Evolutionary conservation across 2,888 invertebrate genomes (phyloP), one percentile per base, ranked within the genome.

Genomic region (Zaprionus lineosus): DNA sequence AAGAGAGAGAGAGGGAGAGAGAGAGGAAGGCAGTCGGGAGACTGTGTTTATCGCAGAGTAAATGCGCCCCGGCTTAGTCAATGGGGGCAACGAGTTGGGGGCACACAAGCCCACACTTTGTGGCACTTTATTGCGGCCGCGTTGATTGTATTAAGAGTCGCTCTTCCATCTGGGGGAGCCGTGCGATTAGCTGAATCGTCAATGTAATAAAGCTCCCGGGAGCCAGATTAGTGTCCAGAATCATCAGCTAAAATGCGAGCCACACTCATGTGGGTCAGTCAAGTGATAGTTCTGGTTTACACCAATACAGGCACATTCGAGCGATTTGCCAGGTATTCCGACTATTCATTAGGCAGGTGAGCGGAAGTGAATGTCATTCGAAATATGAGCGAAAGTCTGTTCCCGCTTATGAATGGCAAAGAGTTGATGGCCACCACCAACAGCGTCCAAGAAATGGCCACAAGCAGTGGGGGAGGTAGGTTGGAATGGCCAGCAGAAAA

Each of bases 81-180:
- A 6, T 8, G 6, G 6, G 11, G 7, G 4, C 1, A n/a, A 8
- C 0, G 1, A n/a, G 11, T 24, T 24, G 2, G 5, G 41, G 5
- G 31, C 6, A 40, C 18, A 8, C 12, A 15, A n/a, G 26, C 5
- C 3, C 3, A 7, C 3, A n/a, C 14, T 3, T n/a, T 31, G 18
- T 53, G 43, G 26, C 40, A 33, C 52, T 34, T 73, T 73, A 62
- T 69, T 50, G 31, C 59, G 24, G 8, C 51, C 63, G 60, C 53
- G 72, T 63, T 75, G 73, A 79, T 72, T 63, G 56, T 44, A 58
- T 53, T 64, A 68, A 59, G 60, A 57, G 62, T 63, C 40, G 50
- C 12, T 43, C 24, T 24, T 28, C 6, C n/a, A 7, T 21, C 3
- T 24, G 56, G 28, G 28, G 51, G 43, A 46, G 39, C 31, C 33